Conservation (phyloP, 1,140 invertebrate species). For the Papilio helenus region DNA sequence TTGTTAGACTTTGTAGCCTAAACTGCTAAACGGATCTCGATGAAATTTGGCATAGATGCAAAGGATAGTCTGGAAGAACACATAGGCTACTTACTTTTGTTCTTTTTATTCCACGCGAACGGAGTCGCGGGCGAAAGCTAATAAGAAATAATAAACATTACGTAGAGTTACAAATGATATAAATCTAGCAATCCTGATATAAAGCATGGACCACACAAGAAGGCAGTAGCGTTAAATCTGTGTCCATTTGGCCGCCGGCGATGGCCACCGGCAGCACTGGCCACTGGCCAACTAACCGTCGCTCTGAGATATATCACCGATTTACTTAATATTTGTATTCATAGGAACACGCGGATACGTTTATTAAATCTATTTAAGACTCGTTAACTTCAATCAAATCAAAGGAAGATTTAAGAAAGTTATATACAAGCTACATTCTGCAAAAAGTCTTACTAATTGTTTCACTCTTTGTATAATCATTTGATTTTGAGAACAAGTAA, state of each 20-base stretch:
- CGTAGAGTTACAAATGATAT: background rate
- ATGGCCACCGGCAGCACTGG: conserved; percentile 4
- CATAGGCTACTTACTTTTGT: no score
- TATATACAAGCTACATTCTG: background rate
- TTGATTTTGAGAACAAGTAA: no score
- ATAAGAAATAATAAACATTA: no score
- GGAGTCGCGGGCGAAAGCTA: no score
- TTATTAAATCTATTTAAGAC: conserved; percentile 15
- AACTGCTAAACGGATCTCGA: no score
- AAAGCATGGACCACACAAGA: conserved; percentile 50
- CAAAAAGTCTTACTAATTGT: background rate
- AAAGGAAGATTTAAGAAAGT: background rate
- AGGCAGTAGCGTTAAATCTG: conserved; percentile 42
- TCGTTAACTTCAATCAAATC: background rate
- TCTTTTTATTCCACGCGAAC: no score
- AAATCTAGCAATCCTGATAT: conserved; percentile 34
- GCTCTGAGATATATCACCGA: conserved; percentile 14
- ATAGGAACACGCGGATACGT: background rate
- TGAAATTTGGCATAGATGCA: no score
- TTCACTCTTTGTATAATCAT: no score
- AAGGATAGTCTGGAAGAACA: no score
- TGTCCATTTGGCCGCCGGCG: background rate
- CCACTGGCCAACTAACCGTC: conserved; percentile 11
- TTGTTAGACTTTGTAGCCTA: no score
- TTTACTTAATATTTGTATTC: conserved; percentile 31